Conservation (phyloP, 2,797 vertebrate genomes). For the Argya squamiceps region DNA sequence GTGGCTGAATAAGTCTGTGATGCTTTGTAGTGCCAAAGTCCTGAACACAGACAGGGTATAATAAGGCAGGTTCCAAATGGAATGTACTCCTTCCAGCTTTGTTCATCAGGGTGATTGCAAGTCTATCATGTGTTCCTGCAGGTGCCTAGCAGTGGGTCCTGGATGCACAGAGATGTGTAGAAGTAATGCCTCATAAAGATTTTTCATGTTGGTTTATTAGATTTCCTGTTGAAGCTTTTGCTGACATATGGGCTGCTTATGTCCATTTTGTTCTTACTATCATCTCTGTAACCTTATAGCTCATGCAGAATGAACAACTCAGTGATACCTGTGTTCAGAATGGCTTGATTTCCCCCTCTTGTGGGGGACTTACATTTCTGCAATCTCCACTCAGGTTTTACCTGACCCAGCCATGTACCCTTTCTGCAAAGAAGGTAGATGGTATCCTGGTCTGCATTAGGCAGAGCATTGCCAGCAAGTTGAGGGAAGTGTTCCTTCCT, state of each 20-base stretch:
- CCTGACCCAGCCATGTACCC: background rate
- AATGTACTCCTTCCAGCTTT: background rate
- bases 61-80: background rate
- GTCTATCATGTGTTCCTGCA: fast-evolving
- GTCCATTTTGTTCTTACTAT: background rate
- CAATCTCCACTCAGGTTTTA: background rate
- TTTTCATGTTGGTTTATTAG: background rate
- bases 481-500: background rate
- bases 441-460: background rate
- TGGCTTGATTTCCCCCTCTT: background rate
- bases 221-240: background rate
- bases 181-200: background rate
- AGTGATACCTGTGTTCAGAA: background rate
- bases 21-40: background rate
- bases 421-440: background rate
- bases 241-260: background rate
- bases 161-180: background rate
- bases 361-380: background rate
- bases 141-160: background rate
- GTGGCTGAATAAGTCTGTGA: background rate
- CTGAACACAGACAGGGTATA: background rate
- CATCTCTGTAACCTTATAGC: background rate
- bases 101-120: background rate
- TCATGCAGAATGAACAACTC: background rate
- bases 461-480: background rate